Evolutionary conservation across 1,140 invertebrate genomes (phyloP), one percentile per base, ranked within the genome.

Genomic region (Diorhabda sublineata): DNA sequence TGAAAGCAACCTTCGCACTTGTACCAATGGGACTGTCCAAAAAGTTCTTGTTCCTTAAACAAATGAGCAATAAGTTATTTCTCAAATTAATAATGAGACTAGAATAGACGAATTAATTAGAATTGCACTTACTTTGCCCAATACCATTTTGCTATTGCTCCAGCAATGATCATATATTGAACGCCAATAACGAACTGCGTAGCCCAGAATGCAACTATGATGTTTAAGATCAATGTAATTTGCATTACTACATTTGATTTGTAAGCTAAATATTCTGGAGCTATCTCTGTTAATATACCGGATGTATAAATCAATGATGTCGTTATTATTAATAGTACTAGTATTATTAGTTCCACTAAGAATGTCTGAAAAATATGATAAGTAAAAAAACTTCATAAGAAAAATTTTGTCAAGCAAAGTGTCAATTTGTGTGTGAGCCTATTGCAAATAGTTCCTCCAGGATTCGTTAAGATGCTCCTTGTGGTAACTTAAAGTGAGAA

Each of bases 81-180:
- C 26, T 1, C 26, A 26, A 26, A 26, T 26, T 26, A 26, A 26
- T 26, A 26, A 26, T 26, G 26, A 26, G 26, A 26, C 26, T 26
- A 26, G 26, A 26, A 26, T 1, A 26, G 26, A 26, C 26, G 26
- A 26, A 26, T 26, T 26, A 26, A 26, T 26, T 26, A 1, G 26
- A 26, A 26, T 41, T 8, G 8, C 65, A 70, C 64, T 76, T 81
- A 92, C 91, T 90, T 88, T 42, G 87, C 87, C 74, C 93, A 94
- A 76, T 89, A 94, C 91, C 92, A 94, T 7, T 82, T 83, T 0
- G 89, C 84, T 5, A 93, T 88, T 44, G 90, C 85, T n/a, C 90
- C 89, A 56, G 90, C 89, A 58, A 93, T 87, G 0, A 92, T 84
- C 80, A 93, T 87, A 77, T 92, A 88, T 74, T 94, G 91, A 79